Base-by-base conservation (phyloP, 2,888 invertebrate genomes). In the Buathra laborator region DNA sequence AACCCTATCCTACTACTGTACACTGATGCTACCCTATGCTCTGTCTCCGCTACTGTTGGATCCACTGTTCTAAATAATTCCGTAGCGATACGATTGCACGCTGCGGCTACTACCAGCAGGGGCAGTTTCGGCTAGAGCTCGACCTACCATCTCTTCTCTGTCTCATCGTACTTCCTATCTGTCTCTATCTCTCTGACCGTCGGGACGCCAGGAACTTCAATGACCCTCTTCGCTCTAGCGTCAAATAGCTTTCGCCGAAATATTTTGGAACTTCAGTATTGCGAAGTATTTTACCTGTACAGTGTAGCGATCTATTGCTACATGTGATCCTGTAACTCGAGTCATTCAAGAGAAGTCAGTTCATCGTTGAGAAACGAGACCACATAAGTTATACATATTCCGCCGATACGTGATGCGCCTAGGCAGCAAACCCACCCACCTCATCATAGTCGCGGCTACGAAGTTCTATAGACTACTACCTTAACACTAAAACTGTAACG, bases 1-100 rank as follows among this genome's bases (percentile, higher is more conserved):
- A 85, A 72, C 77, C 56, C 83, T 84, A 29, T 74, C 66, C 83
- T 74, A 86, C 75, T 75, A 76, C 86, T 37, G 48, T 78, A 51
- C 68, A 68, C 56, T 59, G 53, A 37, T 70, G 71, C 66, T 72
- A 72, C 80, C 76, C 83, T 56, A 77, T 62, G 64, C 72, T 62
- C 59, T 48, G 51, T 44, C 48, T 72, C 85, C 77, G 37, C 59
- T 68, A 79, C 44, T 56, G 79, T 72, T 80, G 84, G 90, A 92
- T 92, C 90, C 91, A 91, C 92, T 91, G 91, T 91, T 93, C 93
- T 93, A 93, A 93, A 93, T 93, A 93, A 93, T 93, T 93, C 93
- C 89, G 89, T 83, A 79, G 86, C 90, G 91, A 91, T 91, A 91
- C 92, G 91, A 93, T 93, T 93, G 93, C 92, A 80, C 82, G 80